phyloP scores from a whole-genome alignment of 1,140 invertebrate genomes.

The Mya arenaria region DNA sequence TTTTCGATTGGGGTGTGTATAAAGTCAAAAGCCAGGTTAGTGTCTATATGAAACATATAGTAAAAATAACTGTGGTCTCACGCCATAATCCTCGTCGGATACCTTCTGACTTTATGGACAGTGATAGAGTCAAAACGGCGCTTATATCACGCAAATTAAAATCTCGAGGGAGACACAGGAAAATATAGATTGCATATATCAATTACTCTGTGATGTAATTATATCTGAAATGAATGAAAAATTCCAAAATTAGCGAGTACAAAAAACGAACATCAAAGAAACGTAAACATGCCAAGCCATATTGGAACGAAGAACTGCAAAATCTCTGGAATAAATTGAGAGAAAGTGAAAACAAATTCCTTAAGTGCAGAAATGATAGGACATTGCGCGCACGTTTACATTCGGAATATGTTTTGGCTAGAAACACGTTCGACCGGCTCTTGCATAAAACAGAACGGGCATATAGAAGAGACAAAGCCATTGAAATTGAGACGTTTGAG shows the following conservation, averaged over 20 bases:
- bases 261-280: not conserved
- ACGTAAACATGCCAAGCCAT: not conserved
- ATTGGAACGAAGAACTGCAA: slow-evolving; percentile 16
- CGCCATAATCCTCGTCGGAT: not conserved
- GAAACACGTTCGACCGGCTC: slow-evolving; percentile 17
- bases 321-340: slow-evolving; percentile 23
- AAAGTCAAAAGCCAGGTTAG: too few species aligned
- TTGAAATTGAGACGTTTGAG: slow-evolving; percentile 52
- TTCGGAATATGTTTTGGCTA: not conserved
- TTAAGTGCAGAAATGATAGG: not conserved
- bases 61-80: not conserved
- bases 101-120: slow-evolving; percentile 11
- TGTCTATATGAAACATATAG: not conserved
- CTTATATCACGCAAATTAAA: slow-evolving; percentile 19
- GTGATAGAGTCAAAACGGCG: not conserved
- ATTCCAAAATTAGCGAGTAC: not conserved
- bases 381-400: not conserved
- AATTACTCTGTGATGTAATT: slow-evolving; percentile 5
- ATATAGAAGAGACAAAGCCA: not conserved
- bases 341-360: not conserved
- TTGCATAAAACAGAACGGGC: not conserved
- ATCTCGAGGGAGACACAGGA: not conserved
- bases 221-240: slow-evolving; percentile 10
- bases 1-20: too few species aligned
- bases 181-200: slow-evolving; percentile 34